Evolutionary conservation across 2,888 invertebrate genomes (phyloP).

Genomic region (Melipona beecheii): DNA sequence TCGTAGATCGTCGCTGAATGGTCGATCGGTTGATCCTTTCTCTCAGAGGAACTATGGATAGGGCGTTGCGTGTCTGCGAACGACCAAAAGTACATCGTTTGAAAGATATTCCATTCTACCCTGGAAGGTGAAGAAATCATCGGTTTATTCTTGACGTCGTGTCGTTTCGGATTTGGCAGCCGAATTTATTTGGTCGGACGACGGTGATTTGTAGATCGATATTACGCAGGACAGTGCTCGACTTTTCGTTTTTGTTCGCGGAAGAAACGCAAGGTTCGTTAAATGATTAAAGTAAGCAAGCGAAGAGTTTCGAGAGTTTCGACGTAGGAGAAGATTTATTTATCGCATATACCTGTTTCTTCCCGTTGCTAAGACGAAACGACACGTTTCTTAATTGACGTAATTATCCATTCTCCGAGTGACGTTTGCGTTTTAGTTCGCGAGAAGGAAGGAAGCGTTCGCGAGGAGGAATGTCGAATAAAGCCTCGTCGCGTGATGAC

Average conservation of each 20-base stretch:
- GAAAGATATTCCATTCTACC: constrained; percentile 3
- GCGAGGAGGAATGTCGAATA: neutral
- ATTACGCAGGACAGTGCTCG: neutral
- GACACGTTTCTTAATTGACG: neutral
- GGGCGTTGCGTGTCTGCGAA: constrained; percentile 30
- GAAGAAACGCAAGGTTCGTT: neutral
- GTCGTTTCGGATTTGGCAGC: neutral
- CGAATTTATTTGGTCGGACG: no score
- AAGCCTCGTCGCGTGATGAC: constrained; percentile 14
- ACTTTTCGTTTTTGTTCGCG: neutral
- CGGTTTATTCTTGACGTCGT: neutral
- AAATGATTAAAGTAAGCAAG: constrained; percentile 7
- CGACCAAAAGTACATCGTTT: neutral
- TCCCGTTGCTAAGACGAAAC: no score
- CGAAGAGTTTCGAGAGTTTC: neutral
- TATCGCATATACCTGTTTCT: neutral
- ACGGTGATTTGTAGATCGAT: constrained; percentile 8
- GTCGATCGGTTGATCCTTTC: neutral
- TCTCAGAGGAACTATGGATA: constrained; percentile 2
- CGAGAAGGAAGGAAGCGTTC: neutral
- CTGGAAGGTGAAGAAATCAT: constrained; percentile 23
- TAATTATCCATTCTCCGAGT: neutral
- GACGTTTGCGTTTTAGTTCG: neutral
- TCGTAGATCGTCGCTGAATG: neutral
- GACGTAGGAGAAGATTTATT: neutral